phyloP scores from a whole-genome alignment of 2,797 vertebrate genomes.

The Masticophis lateralis region DNA sequence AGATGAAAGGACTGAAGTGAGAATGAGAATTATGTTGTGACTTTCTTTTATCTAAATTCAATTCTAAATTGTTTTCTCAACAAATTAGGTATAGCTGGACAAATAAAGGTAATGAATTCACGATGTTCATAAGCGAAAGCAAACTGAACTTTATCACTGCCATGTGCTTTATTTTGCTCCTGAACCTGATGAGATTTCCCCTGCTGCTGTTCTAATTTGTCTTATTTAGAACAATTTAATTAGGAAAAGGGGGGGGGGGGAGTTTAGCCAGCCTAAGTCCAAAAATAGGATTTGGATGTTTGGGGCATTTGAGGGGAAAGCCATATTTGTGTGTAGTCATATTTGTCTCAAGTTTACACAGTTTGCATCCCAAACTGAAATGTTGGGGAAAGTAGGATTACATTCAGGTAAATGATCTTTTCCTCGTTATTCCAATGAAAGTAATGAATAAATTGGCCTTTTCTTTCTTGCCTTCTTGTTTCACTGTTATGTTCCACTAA shows the following conservation, averaged over 20 bases:
- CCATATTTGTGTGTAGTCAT: background rate
- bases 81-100: conserved; percentile 61
- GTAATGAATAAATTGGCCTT: background rate
- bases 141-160: conserved; percentile 60
- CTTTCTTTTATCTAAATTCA: conserved; percentile 70
- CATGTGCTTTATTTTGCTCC: conserved; percentile 41
- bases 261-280: conserved; percentile 43
- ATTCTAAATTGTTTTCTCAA: conserved; percentile 69
- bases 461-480: background rate
- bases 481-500: conserved; percentile 66
- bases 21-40: conserved; percentile 59
- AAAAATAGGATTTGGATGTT: conserved; percentile 41
- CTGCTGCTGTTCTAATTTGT: conserved; percentile 27
- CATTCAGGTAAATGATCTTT: background rate
- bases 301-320: conserved; percentile 49
- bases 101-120: conserved; percentile 67
- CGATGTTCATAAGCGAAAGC: conserved; percentile 61
- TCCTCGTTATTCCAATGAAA: background rate
- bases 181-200: background rate
- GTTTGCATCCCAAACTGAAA: background rate
- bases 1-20: background rate
- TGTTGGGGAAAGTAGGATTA: background rate
- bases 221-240: conserved; percentile 53
- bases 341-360: background rate
- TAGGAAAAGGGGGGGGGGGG: too few relatives aligned